A percentile compares a stretch with the other conserved stretches of the same genome.
These are phyloP conservation scores for Orchesellides sinensis DNA, from an alignment of 2,888 invertebrate genomes.

Conservation along the genomic window DNA sequence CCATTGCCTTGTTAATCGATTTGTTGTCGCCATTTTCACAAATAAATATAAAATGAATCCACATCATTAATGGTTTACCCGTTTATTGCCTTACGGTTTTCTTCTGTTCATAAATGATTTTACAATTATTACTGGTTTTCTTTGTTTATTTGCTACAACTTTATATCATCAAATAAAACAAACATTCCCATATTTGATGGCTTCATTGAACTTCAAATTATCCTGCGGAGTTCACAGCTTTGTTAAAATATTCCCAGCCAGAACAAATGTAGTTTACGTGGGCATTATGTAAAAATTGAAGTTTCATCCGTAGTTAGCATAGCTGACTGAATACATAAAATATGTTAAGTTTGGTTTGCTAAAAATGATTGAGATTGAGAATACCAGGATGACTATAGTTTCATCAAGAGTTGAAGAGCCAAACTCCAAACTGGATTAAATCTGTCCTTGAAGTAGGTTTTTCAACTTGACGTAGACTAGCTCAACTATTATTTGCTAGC, in stretches of 20 bases:
- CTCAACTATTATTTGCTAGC: not conserved
- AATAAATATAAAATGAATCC: constrained; percentile 1
- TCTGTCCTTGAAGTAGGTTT: constrained; percentile 62
- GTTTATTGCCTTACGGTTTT: no score
- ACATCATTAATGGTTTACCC: not conserved
- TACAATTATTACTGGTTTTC: no score
- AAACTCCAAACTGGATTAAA: constrained; percentile 62
- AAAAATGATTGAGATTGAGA: not conserved
- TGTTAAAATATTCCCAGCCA: no score
- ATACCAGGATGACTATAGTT: not conserved
- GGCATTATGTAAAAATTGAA: no score
- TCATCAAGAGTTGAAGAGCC: constrained; percentile 32
- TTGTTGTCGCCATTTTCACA: constrained; percentile 22
- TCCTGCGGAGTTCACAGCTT: no score
- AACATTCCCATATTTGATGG: no score
- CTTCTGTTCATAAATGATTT: no score
- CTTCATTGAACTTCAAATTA: no score
- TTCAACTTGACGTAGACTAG: constrained; percentile 46
- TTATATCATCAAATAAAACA: no score
- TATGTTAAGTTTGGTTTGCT: not conserved
- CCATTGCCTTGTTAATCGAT: constrained; percentile 27
- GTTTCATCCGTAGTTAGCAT: not conserved
- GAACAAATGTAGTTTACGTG: no score
- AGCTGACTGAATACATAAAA: not conserved
- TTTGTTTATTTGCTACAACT: no score